Evolutionary conservation across 2,113 vertebrate species (phyloP), one percentile per base, ranked within the genome.

Genomic region (Myrmecobius fasciatus): DNA sequence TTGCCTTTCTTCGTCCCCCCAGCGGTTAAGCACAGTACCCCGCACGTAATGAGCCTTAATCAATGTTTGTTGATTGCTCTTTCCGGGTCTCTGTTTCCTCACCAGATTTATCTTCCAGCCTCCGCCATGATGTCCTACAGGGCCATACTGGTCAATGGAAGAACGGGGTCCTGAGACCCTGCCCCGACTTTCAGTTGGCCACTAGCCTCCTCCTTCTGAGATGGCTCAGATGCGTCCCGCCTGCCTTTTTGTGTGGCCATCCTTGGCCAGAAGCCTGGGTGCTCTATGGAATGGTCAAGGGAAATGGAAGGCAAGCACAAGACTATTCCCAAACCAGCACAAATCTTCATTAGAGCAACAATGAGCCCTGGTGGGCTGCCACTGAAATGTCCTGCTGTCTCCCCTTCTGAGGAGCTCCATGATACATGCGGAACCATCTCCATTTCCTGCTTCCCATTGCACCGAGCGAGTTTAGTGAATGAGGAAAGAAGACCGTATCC

Each of bases 361-460:
- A 98, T 98, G 98, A 98, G 96, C 97, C 97, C 97, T 98, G 98
- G 98, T 98, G 95, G 96, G 96, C 96, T 98, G 97, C 97, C 98
- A 98, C 98, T 97, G 97, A 98, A 98, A 98, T 95, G 97, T 92
- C 96, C 96, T 98, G 98, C 97, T 98, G 97, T 96, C 94, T 98
- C 97, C 97, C 96, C 97, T 97, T 98, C 97, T 98, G 98, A 96
- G 93, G 93, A 97, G 96, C 52, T 54, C 60, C 53, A 96, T 98
- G 98, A 98, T 98, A 97, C 96, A 98, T 98, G 95, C 92, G 36
- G 97, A 93, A 97, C 91, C 93, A 96, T 98, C 98, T 98, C 96
- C 94, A 96, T 92, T 96, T 98, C 96, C 94, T 97, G 97, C 97
- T 97, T 97, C 94, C 95, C 94, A 92, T 46, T 97, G 95, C 94